Conservation (phyloP, 2,888 invertebrate species). For the Coecobrya sp. region DNA sequence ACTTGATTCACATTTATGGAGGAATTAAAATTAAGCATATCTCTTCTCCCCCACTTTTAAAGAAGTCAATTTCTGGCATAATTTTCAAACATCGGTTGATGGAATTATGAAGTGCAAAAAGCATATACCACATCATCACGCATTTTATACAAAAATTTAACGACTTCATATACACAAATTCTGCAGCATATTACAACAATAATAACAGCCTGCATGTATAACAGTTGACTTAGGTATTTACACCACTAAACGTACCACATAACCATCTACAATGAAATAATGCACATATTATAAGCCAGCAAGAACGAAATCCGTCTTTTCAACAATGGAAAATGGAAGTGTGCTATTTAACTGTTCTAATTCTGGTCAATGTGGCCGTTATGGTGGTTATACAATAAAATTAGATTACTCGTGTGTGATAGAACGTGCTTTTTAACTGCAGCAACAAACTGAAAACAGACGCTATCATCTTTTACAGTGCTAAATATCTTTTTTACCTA, state of each 20-base stretch:
- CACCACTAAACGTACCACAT: neutral
- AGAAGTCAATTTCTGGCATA: no score
- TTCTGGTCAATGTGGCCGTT: slow-evolving; percentile 80
- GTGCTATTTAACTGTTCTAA: slow-evolving; percentile 80
- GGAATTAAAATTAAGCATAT: no score
- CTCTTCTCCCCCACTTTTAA: no score
- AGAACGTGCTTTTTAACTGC: slow-evolving; percentile 16
- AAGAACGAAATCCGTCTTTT: slow-evolving; percentile 20
- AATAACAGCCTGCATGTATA: neutral
- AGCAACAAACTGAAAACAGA: slow-evolving; percentile 31
- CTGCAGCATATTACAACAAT: neutral
- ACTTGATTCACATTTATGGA: no score
- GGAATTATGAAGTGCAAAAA: slow-evolving; percentile 71
- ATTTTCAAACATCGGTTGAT: no score
- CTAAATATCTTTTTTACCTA: neutral
- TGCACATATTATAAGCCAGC: neutral
- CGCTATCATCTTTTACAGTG: slow-evolving; percentile 11
- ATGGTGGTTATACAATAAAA: slow-evolving; percentile 78
- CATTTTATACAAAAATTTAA: neutral
- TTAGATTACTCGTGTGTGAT: slow-evolving; percentile 62
- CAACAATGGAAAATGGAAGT: slow-evolving; percentile 71
- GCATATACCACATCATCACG: slow-evolving; percentile 48
- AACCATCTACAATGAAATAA: neutral
- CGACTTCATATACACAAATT: neutral
- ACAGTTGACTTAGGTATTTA: neutral